Base-by-base conservation (phyloP, 2,113 vertebrate genomes). In the Paracanthobrama guichenoti region DNA sequence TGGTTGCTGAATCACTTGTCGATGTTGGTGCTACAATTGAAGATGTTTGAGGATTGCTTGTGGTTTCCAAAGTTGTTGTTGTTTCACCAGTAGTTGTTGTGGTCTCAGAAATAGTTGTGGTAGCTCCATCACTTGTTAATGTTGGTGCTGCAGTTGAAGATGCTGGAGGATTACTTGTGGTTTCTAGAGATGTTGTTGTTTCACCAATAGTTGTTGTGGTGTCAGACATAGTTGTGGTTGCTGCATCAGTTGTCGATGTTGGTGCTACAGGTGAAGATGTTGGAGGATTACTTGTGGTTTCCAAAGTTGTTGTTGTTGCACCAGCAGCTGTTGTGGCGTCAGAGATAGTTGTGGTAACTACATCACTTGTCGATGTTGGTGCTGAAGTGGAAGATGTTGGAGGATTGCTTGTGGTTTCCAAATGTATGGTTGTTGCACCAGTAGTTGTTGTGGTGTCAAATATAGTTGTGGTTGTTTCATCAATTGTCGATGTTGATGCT, bases 121-220 rank as follows among this genome's bases (percentile, higher is more conserved):
- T 11, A 13, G 0, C 12, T 13, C 0, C 12, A 48, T 48, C 3
- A 13, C 12, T 4, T 48, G 3, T 48, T 0, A 0, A 13, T 0
- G 5, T 16, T 16, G 14, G 0, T 16, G 4, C 4, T 2, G 6
- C 1, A 2, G 0, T 18, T 16, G 14, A 16, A 0, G 14, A 50
- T 50, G 1, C 18, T 16, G 1, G 0, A 50, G 4, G 14, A 4
- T 0, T 16, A 0, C 0, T 16, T 2, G 4, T 6, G 1, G 4
- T 6, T 2, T 1, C 1, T 4, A 50, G 6, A 0, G 0, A 6
- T 50, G 14, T 4, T 50, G 14, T 53, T 50, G 14, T 48, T 48
- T 1, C 48, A 50, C 14, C 14, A 50, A 4, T 0, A 5, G 48
- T 16, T 14, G 12, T 48, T 16, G 4, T 16, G 13, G 4, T 16